Base-by-base conservation (phyloP, 2,888 invertebrate species). In the Resseliella maxima region DNA sequence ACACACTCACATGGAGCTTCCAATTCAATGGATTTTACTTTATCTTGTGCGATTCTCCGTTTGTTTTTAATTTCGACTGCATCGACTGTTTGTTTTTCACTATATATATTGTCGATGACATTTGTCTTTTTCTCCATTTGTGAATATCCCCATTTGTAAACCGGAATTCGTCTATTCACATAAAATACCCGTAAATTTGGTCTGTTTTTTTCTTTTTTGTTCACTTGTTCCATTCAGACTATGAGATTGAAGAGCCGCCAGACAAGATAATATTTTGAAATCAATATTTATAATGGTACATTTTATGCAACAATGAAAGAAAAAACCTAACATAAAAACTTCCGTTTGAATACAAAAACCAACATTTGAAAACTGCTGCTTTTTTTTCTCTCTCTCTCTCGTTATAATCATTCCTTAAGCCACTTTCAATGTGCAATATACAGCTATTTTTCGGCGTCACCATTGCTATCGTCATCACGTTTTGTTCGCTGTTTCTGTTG, bases 141-240 rank as follows among this genome's bases (percentile, higher is more conserved):
- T 8, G 18, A 24, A 50, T 50, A 38, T 38, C 38, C 1, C 38
- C 0, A 10, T 83, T 83, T n/a, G 36, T 10, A 2, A 72, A 83
- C 83, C 83, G 83, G 83, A 83, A 83, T 38, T 83, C 38, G 24
- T 83, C 83, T 83, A 83, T 83, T 83, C 83, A 83, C 83, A 83
- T 83, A 83, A 83, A 83, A 83, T 83, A n/a, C 83, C 83, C 83
- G 83, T 83, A 83, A 83, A 38, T 83, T 83, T 35, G 72, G 2
- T 15, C 31, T 31, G 1, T 24, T 59, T 59, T 72, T 83, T 21
- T 38, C 38, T 83, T 38, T 24, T 59, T 24, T 24, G 5, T 24
- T 59, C 59, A 24, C 10, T 59, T n/a, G 24, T 59, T 83, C n/a
- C 38, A 15, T 72, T 12, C 24, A 2, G 24, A 15, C 12, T 35